phyloP scores from a whole-genome alignment of 2,113 vertebrate genomes.

The Alethe diademata region DNA sequence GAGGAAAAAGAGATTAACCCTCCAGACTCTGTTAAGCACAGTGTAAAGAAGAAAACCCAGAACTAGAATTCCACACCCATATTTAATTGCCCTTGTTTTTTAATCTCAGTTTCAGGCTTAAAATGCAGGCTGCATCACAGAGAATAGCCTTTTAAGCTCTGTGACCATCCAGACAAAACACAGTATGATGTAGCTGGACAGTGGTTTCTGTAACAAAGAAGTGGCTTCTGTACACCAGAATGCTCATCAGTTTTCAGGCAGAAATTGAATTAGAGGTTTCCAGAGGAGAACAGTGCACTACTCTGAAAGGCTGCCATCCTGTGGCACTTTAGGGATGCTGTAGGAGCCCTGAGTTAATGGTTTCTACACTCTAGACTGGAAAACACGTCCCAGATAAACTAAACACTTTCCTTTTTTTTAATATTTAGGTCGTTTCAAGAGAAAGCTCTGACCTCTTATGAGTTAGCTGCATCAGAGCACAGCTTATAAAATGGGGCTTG shows the following conservation, averaged over 20 bases:
- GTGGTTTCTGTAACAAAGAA: not conserved
- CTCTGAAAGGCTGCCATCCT: constrained; percentile 41
- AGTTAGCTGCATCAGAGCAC: not conserved
- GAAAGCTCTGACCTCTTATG: not conserved
- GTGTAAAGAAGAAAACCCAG: not conserved
- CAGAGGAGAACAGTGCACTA: too few species aligned
- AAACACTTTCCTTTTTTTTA: not conserved
- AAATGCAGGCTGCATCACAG: not conserved
- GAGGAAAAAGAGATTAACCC: not conserved
- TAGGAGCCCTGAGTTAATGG: not conserved
- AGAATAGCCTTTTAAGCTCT: not conserved
- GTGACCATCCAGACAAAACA: not conserved
- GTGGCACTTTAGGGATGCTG: not conserved
- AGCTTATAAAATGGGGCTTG: not conserved
- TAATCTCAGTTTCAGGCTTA: not conserved
- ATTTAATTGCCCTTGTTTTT: not conserved
- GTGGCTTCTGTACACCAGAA: not conserved
- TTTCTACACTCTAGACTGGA: not conserved
- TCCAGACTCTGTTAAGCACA: not conserved
- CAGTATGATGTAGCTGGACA: not conserved
- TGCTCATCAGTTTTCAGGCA: not conserved
- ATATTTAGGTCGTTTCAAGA: not conserved
- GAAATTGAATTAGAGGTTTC: not conserved
- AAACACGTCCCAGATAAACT: not conserved
- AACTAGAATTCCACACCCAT: not conserved